phyloP scores from a whole-genome alignment of 2,797 vertebrate genomes.

The Poeciliopsis turneri region DNA sequence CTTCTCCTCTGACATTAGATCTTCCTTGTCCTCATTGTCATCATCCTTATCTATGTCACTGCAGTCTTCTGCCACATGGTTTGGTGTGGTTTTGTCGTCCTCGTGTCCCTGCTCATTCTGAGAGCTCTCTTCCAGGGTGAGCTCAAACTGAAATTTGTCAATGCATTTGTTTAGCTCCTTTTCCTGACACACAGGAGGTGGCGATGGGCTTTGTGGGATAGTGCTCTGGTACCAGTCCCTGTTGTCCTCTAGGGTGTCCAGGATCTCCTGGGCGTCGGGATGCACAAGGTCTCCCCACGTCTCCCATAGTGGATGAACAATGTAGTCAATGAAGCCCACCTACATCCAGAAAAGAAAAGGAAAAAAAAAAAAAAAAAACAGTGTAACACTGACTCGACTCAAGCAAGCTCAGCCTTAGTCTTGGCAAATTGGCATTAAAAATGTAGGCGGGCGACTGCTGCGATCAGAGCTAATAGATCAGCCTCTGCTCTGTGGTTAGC shows the following conservation, averaged over 20 bases:
- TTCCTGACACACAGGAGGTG: constrained; percentile 82
- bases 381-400: constrained; percentile 21
- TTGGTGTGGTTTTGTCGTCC: constrained; percentile 56
- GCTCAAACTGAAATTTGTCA: constrained; percentile 90
- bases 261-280: constrained; percentile 92
- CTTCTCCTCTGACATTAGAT: constrained; percentile 65
- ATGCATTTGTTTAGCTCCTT: constrained; percentile 80
- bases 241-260: constrained; percentile 94
- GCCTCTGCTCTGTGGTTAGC: constrained; percentile 38
- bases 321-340: constrained; percentile 97
- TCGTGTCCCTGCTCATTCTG: constrained; percentile 61
- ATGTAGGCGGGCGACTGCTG: constrained; percentile 59
- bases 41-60: constrained; percentile 58
- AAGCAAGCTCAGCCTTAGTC: constrained; percentile 33
- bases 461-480: constrained; percentile 57
- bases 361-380: neutral
- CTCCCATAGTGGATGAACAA: constrained; percentile 94
- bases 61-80: constrained; percentile 70
- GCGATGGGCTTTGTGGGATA: constrained; percentile 90
- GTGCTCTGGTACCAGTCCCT: constrained; percentile 94
- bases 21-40: constrained; percentile 65
- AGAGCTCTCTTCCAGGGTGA: constrained; percentile 82
- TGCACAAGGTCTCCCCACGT: constrained; percentile 95
- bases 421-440: constrained; percentile 60
- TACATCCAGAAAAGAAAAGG: constrained; percentile 48